Evolutionary conservation across 1,140 invertebrate genomes (phyloP), one percentile per base, ranked within the genome.

Genomic region (Hylyphantes graminicola): DNA sequence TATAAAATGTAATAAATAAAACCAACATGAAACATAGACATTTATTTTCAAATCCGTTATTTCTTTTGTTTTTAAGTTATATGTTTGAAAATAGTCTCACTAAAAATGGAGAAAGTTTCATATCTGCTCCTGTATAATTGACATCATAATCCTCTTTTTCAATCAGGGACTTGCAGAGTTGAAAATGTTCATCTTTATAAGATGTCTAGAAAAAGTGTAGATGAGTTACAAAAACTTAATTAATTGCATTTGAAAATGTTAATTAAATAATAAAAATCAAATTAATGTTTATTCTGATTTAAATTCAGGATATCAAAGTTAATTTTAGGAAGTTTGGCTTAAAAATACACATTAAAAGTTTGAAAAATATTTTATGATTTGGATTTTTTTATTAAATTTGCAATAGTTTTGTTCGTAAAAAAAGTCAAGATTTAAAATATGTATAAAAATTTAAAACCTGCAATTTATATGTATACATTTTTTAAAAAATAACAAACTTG

Each of bases 121-220:
- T 7, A 74, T 59, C 72, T 8, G 72, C 55, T n/a, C 57, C 35
- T 13, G 55, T 74, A 57, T 59, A 74, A 57, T 74, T 74, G 15
- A 74, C 53, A 57, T 74, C 72, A 74, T 57, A 74, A 13, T 74
- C 13, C 57, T 74, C 54, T 57, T 74, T 74, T 59, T 74, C 54
- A 57, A 74, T 59, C 21, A 74, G 17, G 48, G 54, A 21, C 72
- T 15, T 74, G 35, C 72, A 74, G 57, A 74, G 35, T 5, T 74
- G 12, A 12, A 12, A 53, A 74, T 74, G 54, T 19, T 74, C 72
- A 9, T 55, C 8, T 57, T 74, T 74, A 21, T 57, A 74, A 9
- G 19, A 53, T n/a, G 72, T 74, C 72, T 74, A 57, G 54, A 35
- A 19, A n/a, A 17, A 17, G 7, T 63, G 13, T 15, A 15, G 9